Conservation (phyloP, 2,888 invertebrate species). For the Folsomia candida region DNA sequence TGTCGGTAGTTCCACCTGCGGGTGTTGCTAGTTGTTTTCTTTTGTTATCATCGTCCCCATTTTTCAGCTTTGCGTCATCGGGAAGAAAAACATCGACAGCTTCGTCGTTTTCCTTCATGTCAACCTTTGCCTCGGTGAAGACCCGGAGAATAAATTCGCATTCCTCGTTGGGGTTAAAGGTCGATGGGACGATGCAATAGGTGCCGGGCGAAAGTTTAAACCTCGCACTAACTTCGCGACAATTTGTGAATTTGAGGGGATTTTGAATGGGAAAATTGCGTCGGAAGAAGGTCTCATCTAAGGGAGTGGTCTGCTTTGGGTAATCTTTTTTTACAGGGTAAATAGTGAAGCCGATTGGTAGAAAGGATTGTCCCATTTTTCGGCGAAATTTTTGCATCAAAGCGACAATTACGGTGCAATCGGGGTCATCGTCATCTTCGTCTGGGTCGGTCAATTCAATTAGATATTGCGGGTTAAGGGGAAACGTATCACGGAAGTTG, state of each 20-base stretch:
- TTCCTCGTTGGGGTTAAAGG: constrained; percentile 60
- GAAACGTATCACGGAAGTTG: constrained; percentile 68
- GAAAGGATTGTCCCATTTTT: constrained; percentile 57
- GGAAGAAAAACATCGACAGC: constrained; percentile 53
- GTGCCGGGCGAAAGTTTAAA: constrained; percentile 60
- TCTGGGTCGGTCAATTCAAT: constrained; percentile 57
- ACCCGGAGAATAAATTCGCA: constrained; percentile 61
- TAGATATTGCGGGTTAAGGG: constrained; percentile 59
- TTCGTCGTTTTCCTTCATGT: constrained; percentile 55
- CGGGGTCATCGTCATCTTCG: constrained; percentile 56
- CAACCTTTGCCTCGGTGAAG: constrained; percentile 53
- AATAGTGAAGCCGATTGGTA: constrained; percentile 61
- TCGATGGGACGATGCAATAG: constrained; percentile 61
- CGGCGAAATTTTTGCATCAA: constrained; percentile 59
- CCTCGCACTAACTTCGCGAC: constrained; percentile 60
- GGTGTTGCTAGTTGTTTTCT: background rate
- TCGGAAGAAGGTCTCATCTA: constrained; percentile 59
- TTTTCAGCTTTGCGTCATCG: constrained; percentile 54
- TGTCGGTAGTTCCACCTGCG: background rate
- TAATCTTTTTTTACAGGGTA: constrained; percentile 53
- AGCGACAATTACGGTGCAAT: constrained; percentile 59
- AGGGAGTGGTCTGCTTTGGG: constrained; percentile 53
- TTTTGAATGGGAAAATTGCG: constrained; percentile 47
- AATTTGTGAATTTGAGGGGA: constrained; percentile 57
- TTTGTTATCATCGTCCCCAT: constrained; percentile 47